Evolutionary conservation across 2,888 invertebrate genomes (phyloP), one percentile per base, ranked within the genome.

Genomic region (Trichopria drosophilae): DNA sequence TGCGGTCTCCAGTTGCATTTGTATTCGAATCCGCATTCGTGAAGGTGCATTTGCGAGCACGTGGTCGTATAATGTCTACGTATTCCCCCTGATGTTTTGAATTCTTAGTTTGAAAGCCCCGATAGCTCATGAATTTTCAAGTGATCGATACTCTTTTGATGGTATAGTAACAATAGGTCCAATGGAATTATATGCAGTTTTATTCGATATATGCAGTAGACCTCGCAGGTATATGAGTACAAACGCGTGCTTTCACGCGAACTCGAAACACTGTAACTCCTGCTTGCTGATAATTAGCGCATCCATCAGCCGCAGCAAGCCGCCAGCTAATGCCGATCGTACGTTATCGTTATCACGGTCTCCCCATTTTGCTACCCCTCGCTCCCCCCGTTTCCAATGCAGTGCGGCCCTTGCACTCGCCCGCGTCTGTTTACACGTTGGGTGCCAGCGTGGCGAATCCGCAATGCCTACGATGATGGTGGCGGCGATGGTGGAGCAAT

Each of bases 231-330:
- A n/a, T n/a, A n/a, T n/a, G n/a, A n/a, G n/a, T n/a, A n/a, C n/a
- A n/a, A 65, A 64, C 64, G 60, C 44, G 47, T 53, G 56, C 51
- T 58, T 58, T 51, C 60, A 64, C 61, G 60, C 57, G 60, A 51
- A 63, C 64, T 66, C 64, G 69, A 64, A 71, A 66, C 68, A 69
- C 65, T 72, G 73, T 74, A 74, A 75, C 73, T 74, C 72, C 71
- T 75, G 72, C 69, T 75, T 71, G 69, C 73, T 75, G 75, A 75
- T 75, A 75, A 75, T 75, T 75, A 75, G 73, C 73, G 73, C 73
- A 75, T 75, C 75, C 75, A 75, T 75, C 75, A 75, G 73, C 67
- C 60, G 59, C 69, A 73, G 75, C 73, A 69, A 75, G 74, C 74
- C 72, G 66, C 70, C 68, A 70, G 74, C 75, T 75, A 75, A 75